These are phyloP conservation scores for Ischnura elegans DNA, from an alignment of 2,888 invertebrate genomes.

Conservation along the genomic window DNA sequence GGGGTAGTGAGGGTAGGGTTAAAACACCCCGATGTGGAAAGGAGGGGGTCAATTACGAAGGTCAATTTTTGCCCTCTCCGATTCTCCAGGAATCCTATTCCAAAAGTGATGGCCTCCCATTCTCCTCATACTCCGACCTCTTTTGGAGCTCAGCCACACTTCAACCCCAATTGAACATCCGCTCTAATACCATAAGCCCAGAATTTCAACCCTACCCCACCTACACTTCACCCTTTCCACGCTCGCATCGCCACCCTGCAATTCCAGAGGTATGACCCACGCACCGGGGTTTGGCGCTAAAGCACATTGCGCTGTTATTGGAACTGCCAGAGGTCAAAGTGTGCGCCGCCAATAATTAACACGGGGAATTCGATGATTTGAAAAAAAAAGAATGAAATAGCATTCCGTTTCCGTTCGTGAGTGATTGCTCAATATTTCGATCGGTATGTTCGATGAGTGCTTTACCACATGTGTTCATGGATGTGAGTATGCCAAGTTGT, in stretches of 20 bases:
- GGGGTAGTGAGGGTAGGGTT: neutral
- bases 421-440: neutral
- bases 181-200: conserved; percentile 29
- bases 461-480: neutral
- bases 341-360: neutral
- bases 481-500: neutral
- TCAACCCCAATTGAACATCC: neutral
- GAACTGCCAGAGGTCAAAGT: neutral
- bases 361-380: conserved; percentile 18
- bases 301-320: neutral
- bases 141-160: neutral
- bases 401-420: neutral
- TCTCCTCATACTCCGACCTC: neutral
- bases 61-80: conserved; percentile 44
- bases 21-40: neutral
- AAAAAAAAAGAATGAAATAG: neutral
- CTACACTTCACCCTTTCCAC: neutral
- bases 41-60: conserved; percentile 54
- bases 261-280: neutral
- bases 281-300: neutral
- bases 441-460: too few relatives aligned
- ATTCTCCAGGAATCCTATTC: conserved; percentile 54
- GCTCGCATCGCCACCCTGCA: neutral
- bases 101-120: neutral
- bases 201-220: conserved; percentile 41